Percentiles rank a stretch among this genome's conserved stretches.
These are phyloP conservation scores for Betta splendens DNA, from an alignment of 2,797 vertebrate genomes.

Conservation along the genomic window DNA sequence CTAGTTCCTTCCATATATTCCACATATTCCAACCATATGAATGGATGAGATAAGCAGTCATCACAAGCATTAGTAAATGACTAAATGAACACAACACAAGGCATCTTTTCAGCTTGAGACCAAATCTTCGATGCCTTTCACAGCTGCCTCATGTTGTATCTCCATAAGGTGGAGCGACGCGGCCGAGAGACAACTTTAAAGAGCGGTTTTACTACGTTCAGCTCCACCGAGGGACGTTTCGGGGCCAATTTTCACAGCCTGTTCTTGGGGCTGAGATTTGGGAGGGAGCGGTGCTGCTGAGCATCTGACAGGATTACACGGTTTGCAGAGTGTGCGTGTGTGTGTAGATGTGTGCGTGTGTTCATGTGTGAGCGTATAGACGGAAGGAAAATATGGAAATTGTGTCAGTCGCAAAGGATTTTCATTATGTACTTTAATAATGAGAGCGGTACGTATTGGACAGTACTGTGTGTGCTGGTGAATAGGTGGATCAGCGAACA, in stretches of 20 bases:
- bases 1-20: no score
- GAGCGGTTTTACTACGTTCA: constrained; percentile 1
- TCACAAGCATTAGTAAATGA: no score
- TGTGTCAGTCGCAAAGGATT: constrained; percentile 5
- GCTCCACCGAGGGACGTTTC: constrained; percentile 35
- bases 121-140: constrained; percentile 14
- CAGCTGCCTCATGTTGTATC: constrained; percentile 3
- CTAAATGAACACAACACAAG: no score
- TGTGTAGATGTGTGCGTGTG: background rate
- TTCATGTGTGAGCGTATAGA: background rate
- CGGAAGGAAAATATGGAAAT: constrained; percentile 8
- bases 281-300: constrained; percentile 47
- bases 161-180: background rate
- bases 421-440: constrained; percentile 7
- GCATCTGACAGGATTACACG: constrained; percentile 61
- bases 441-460: background rate
- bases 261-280: constrained; percentile 49
- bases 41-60: no score
- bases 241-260: constrained; percentile 46
- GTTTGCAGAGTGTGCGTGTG: constrained; percentile 20
- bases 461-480: background rate
- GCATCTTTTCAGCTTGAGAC: constrained; percentile 10
- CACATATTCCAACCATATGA: no score
- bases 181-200: background rate
- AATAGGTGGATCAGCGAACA: constrained; percentile 2